Percentiles rank a stretch among this genome's conserved stretches.
phyloP scores from a whole-genome alignment of 2,113 vertebrate species.

The Merops nubicus region DNA sequence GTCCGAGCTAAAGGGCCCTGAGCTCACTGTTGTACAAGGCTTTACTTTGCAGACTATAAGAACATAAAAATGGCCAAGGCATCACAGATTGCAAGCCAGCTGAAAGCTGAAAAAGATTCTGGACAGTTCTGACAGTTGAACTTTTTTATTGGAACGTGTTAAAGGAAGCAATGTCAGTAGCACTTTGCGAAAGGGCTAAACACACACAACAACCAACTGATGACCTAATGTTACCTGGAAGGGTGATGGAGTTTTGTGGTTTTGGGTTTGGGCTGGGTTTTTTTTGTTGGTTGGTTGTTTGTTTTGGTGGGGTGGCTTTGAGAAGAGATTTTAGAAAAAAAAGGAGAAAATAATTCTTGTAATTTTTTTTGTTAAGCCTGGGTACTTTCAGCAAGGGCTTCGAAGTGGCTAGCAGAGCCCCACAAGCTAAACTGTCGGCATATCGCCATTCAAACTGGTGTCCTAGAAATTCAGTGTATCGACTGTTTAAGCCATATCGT shows the following conservation, averaged over 20 bases:
- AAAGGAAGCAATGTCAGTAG: not conserved
- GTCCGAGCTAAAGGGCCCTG: not conserved
- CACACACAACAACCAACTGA: not conserved
- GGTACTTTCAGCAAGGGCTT: not conserved
- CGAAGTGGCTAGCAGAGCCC: not conserved
- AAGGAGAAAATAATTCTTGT: not conserved
- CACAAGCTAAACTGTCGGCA: not conserved
- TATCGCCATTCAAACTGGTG: not conserved
- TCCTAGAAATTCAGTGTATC: not conserved
- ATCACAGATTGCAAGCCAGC: not conserved
- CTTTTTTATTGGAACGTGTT: not conserved
- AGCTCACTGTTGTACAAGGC: not conserved
- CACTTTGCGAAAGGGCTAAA: not conserved
- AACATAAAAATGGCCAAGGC: not conserved
- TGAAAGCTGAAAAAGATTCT: not conserved
- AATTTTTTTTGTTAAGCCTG: not conserved
- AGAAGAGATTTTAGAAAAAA: not conserved
- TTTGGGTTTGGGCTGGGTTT: too few species aligned
- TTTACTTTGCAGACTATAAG: not conserved
- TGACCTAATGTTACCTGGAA: not conserved
- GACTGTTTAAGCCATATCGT: not conserved
- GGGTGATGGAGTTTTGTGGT: not conserved
- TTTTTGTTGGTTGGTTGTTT: too few species aligned
- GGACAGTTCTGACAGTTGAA: not conserved
- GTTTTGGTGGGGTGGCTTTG: not conserved